Evolutionary conservation across 2,888 invertebrate species (phyloP), one percentile per base, ranked within the genome.

Genomic region (Eumerus sabulonum): DNA sequence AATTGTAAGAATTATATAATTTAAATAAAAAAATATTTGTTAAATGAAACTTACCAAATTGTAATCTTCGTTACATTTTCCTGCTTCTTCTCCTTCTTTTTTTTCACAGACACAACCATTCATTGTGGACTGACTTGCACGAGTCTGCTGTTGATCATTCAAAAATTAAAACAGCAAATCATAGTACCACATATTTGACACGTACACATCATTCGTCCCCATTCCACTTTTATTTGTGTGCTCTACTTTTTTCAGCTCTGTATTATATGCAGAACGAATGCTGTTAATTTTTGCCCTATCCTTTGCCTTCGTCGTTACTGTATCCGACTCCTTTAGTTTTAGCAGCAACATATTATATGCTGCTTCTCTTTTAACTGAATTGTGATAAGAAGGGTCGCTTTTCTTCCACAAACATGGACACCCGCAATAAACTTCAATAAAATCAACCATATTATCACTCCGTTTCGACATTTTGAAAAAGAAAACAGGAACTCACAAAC

Each of bases 251-350:
- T 48, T 60, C 13, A 36, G 5, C 27, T 56, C 27, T 54, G 38
- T 44, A n/a, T 56, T 56, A 11, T 45, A 44, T 1, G 57, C 44
- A 60, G 60, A 60, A 48, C 60, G 38, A 60, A 60, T 60, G 38
- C 60, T 47, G 59, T 47, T 59, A 47, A 59, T 59, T 12, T 59
- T 59, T 47, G 59, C 45, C 36, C 9, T 59, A 35, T 35, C 47
- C 19, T 56, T 56, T 12, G 44, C 19, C 19, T 56, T 42, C 42
- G 16, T 54, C 56, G 42, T 19, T 44, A 18, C 56, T 18, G 1
- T 59, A 45, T 59, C 45, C 27, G 9, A 4, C 35, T 59, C 35
- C 27, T 45, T 45, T 27, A 45, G 19, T 57, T 57, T 57, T n/a
- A 44, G 1, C 45, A 57, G 35, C 57, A 56, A 56, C 56, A 13